Conservation (phyloP, 2,888 invertebrate genomes). For the Mimas tiliae region DNA sequence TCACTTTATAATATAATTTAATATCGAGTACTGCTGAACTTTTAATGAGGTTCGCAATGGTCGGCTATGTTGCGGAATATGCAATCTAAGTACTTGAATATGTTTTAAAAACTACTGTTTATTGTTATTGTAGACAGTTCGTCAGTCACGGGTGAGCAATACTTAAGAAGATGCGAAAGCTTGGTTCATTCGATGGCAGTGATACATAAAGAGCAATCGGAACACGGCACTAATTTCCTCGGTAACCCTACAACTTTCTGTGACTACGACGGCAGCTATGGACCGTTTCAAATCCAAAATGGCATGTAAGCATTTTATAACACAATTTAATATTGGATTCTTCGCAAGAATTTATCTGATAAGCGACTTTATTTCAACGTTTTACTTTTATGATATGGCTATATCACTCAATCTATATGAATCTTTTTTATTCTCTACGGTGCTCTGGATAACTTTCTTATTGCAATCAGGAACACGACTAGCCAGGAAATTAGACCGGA, state of each 20-base stretch:
- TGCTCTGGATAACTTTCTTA: not conserved
- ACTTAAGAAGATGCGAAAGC: constrained; percentile 88
- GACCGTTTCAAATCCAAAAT: constrained; percentile 78
- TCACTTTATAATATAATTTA: not conserved
- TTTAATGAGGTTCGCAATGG: not conserved
- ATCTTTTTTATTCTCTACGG: not conserved
- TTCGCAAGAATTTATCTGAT: not conserved
- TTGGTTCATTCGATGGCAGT: constrained; percentile 79
- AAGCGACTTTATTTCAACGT: not conserved
- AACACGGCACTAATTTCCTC: constrained; percentile 85
- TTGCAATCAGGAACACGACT: not conserved
- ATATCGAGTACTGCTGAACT: not conserved
- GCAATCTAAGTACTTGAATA: not conserved
- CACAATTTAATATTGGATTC: constrained; percentile 12
- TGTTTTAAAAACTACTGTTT: not conserved
- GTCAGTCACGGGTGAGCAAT: constrained; percentile 79
- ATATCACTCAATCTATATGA: not conserved
- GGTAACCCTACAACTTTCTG: constrained; percentile 83
- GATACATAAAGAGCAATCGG: constrained; percentile 80
- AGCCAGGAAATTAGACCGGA: not conserved
- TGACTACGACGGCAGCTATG: constrained; percentile 88
- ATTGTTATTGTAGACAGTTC: constrained; percentile 65
- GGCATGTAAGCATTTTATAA: constrained; percentile 78
- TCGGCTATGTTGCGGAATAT: not conserved
- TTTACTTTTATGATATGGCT: not conserved